These are phyloP conservation scores for Eriocheir sinensis DNA, from an alignment of 1,140 invertebrate species.

Conservation along the genomic window DNA sequence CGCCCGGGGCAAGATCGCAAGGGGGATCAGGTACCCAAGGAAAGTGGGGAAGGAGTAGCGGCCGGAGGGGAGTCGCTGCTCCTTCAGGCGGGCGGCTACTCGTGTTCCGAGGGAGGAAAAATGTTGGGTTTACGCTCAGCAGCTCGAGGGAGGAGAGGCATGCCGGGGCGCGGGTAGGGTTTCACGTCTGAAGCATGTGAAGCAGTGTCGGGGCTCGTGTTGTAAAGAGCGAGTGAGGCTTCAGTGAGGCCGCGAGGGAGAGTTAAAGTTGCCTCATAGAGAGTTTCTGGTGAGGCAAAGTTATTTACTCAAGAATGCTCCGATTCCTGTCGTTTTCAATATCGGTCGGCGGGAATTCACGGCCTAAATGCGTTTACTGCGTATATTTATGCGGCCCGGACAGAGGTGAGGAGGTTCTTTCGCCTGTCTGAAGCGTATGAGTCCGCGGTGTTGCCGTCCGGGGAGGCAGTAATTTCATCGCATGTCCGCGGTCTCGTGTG, in stretches of 20 bases:
- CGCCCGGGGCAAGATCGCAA: neutral
- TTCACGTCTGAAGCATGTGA: neutral
- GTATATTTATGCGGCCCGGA: neutral
- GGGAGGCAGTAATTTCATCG: neutral
- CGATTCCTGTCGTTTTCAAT: neutral
- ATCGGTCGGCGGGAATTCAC: neutral
- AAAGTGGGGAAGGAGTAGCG: neutral
- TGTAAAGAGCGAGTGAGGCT: neutral
- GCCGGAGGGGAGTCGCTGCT: neutral
- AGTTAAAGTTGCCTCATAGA: neutral
- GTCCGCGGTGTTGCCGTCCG: neutral
- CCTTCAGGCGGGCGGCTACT: neutral
- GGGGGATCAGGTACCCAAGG: neutral
- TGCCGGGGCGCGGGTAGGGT: neutral
- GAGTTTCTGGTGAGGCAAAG: neutral
- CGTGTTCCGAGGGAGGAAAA: neutral
- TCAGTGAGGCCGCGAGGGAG: neutral
- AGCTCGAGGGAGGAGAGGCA: neutral
- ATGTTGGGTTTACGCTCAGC: neutral
- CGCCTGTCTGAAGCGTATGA: neutral
- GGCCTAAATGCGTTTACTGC: neutral
- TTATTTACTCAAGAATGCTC: neutral
- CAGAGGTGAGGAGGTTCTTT: neutral
- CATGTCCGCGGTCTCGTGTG: neutral
- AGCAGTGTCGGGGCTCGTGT: neutral